Base-by-base conservation (phyloP, 2,113 vertebrate species). In the Brachyistius frenatus region DNA sequence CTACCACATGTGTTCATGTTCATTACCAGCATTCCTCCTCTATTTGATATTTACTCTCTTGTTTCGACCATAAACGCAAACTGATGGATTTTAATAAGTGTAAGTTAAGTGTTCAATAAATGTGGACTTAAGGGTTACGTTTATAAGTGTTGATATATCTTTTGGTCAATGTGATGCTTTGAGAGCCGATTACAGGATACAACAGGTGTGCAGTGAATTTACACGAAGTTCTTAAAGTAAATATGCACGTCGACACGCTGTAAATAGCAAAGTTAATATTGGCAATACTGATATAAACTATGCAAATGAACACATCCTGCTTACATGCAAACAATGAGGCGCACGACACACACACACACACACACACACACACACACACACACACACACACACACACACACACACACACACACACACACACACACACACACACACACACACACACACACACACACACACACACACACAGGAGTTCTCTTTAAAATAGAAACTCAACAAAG, bases 401-500 rank as follows among this genome's bases (percentile, higher is more conserved):
- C 47, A 30, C 39, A 2, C 37, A 60, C n/a, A 44, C 41, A 44
- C 10, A 75, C 49, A 69, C 23, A 23, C 23, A 46, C 2, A 46
- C 44, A 7, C 11, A 46, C 44, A 46, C 44, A 46, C 7, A 11
- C 41, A 44, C 5, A 9, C 41, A 44, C 9, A 9, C 44, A 46
- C 44, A 11, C 44, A 46, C 46, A 46, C 46, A 47, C 13, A 32
- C 16, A 39, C 30, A 14, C 10, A 73, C 10, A 75, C 49, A 69
- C 41, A 66, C 47, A 30, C 39, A 2, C 37, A 60, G 16, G 2
- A 69, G 8, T 35, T 15, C 15, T 47, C 62, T 86, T 69, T 50
- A 66, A 84, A 90, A 67, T 63, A 83, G 70, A 75, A 88, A 66
- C 52, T 11, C 31, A 83, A 83, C 73, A 83, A 86, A 86, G 60